phyloP scores from a whole-genome alignment of 2,888 invertebrate genomes.

The Argyresthia goedartella region DNA sequence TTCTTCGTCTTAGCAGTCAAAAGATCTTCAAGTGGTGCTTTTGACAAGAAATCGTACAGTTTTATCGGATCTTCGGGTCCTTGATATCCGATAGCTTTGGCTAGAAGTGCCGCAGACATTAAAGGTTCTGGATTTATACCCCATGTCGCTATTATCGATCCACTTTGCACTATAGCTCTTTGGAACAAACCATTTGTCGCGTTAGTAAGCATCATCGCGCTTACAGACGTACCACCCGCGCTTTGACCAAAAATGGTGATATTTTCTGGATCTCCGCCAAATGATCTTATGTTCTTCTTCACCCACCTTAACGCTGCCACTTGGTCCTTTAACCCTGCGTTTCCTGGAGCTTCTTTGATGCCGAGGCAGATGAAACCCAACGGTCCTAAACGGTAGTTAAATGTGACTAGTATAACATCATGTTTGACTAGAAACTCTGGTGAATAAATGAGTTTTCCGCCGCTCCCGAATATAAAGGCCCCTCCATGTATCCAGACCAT shows the following conservation, averaged over 20 bases:
- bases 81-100: constrained; percentile 35
- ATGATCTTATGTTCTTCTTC: constrained; percentile 49
- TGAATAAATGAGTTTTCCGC: constrained; percentile 43
- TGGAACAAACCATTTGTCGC: constrained; percentile 41
- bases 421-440: constrained; percentile 48
- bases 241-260: constrained; percentile 59
- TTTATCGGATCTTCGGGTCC: constrained; percentile 40
- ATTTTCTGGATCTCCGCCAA: constrained; percentile 56
- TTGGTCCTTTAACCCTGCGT: constrained; percentile 56
- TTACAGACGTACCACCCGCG: constrained; percentile 44
- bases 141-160: constrained; percentile 48
- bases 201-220: constrained; percentile 38
- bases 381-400: constrained; percentile 53
- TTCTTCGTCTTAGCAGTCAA: constrained; percentile 29
- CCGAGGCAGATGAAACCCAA: constrained; percentile 52
- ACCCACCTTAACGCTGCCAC: constrained; percentile 57
- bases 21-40: constrained; percentile 31
- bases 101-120: constrained; percentile 40
- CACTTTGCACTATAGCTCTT: constrained; percentile 51
- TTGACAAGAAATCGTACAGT: constrained; percentile 40
- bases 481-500: constrained; percentile 61
- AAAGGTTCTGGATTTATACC: constrained; percentile 45
- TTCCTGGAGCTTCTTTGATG: constrained; percentile 54
- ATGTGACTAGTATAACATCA: constrained; percentile 48
- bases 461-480: constrained; percentile 47